Evolutionary conservation across 2,888 invertebrate species (phyloP), one percentile per base, ranked within the genome.

Genomic region (Lithophane socia): DNA sequence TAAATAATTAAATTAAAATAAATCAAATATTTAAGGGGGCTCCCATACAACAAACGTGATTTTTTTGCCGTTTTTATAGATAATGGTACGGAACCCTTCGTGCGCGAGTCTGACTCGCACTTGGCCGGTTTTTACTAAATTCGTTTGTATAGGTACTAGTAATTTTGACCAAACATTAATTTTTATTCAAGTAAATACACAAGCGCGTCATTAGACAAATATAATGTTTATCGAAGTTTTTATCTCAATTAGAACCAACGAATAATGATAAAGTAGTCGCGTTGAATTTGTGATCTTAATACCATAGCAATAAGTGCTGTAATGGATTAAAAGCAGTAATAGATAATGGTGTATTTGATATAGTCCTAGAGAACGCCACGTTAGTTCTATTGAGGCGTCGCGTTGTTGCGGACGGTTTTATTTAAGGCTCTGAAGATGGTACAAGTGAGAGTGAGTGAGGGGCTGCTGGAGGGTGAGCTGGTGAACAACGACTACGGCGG

Each of bases 381-480:
- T 56, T 21, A 70, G 56, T 80, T 24, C 18, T 58, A 24, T 47
- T 64, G 37, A 37, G 9, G 61, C 60, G 12, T 58, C 61, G 8
- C 13, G 13, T 13, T 24, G 42, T 29, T 13, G 37, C 24, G 56
- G 44, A 58, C 77, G 61, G 37, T 58, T 60, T 2, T 13, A 52
- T 13, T 16, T 37, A 9, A 29, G 47, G 1, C 8, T 18, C 10
- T n/a, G 37, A 80, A 44, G 10, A 86, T 86, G 86, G 85, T 78
- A 12, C 82, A 83, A 74, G 92, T 94, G 10, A 85, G 70, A 66
- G 91, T 93, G 3, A 86, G 65, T 52, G 92, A 94, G 66, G 94
- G 94, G 0, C 18, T 90, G 21, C 77, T 94, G 58, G 92, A 92
- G 65, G 94, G 94, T 0, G 88, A 90, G 49, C 18, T 87, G 24